phyloP scores from a whole-genome alignment of 2,113 vertebrate species.

The Nannospalax galili region DNA sequence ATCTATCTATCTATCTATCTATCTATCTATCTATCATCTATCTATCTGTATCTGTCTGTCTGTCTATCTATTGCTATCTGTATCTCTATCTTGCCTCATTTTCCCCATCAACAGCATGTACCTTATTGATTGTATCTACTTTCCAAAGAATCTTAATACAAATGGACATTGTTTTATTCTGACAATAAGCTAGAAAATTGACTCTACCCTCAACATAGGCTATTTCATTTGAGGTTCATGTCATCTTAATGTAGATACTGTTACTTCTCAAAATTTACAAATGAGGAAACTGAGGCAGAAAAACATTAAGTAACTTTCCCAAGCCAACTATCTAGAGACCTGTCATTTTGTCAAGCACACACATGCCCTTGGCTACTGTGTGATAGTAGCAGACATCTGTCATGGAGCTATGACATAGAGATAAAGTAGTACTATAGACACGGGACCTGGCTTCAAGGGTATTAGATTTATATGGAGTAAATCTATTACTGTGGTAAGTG shows the following conservation, averaged over 20 bases:
- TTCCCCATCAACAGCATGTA: no score
- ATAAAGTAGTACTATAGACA: neutral
- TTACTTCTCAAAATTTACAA: slow-evolving; percentile 14
- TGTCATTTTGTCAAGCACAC: neutral
- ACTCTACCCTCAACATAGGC: neutral
- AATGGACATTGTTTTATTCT: no score
- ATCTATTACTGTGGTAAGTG: neutral
- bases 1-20: no score
- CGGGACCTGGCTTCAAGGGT: neutral
- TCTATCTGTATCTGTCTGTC: no score
- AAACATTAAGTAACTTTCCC: neutral
- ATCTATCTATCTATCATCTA: no score
- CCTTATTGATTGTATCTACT: no score
- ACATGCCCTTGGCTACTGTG: neutral
- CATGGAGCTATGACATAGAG: neutral
- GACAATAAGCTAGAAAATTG: neutral
- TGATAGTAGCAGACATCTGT: neutral
- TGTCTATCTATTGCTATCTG: no score
- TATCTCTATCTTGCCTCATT: no score
- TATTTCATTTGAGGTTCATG: neutral
- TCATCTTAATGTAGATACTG: neutral
- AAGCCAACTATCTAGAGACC: neutral
- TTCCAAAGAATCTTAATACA: no score
- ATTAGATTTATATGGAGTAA: neutral
- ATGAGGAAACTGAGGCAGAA: neutral